Percentiles rank a stretch among this genome's conserved stretches.
phyloP scores from a whole-genome alignment of 2,888 invertebrate genomes.

The Nomada lathburiana region DNA sequence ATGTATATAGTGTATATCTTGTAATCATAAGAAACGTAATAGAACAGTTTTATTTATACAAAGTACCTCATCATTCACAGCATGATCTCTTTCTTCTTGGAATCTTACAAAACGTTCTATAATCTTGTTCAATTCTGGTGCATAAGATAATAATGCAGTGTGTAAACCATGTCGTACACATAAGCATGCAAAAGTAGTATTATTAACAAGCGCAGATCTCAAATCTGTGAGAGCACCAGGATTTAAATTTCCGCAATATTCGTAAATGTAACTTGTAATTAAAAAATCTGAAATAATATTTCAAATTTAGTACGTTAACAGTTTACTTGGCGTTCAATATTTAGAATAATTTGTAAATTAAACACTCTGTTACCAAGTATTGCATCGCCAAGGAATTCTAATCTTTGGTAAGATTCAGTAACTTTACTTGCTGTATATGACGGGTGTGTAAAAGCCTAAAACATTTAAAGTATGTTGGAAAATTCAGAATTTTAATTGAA shows the following conservation, averaged over 20 bases:
- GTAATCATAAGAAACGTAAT: too few relatives aligned
- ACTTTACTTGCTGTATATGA: constrained; percentile 92
- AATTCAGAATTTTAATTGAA: neutral
- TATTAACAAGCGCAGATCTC: constrained; percentile 97
- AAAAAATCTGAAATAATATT: constrained; percentile 89
- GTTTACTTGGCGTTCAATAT: neutral
- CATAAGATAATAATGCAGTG: constrained; percentile 88
- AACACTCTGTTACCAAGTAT: constrained; percentile 57
- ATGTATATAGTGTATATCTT: neutral
- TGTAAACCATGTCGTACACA: constrained; percentile 94
- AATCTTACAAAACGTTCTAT: constrained; percentile 88
- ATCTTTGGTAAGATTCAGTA: constrained; percentile 93
- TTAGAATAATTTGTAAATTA: neutral
- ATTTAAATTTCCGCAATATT: constrained; percentile 88
- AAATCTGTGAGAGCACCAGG: constrained; percentile 97
- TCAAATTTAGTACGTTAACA: neutral
- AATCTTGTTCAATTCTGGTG: constrained; percentile 85
- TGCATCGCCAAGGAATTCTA: constrained; percentile 69
- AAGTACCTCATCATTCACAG: constrained; percentile 88
- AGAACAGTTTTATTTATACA: neutral
- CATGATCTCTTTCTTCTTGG: constrained; percentile 87
- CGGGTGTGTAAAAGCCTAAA: constrained; percentile 95
- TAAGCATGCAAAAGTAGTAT: constrained; percentile 96
- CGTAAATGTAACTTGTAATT: constrained; percentile 94
- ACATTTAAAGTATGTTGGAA: constrained; percentile 24